Conservation (phyloP, 2,888 invertebrate genomes). For the Microctonus brassicae region DNA sequence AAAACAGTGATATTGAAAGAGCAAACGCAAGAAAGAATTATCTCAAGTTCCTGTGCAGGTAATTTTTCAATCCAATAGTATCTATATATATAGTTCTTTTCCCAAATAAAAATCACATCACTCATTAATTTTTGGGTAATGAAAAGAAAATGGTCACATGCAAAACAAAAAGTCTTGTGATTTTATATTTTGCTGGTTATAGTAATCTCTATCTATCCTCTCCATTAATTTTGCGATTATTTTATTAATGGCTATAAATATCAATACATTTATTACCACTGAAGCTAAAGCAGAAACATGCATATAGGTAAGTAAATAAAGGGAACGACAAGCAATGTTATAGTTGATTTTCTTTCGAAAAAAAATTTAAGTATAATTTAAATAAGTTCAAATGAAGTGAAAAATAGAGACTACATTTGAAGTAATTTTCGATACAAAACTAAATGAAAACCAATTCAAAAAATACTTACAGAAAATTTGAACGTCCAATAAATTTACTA, state of each 20-base stretch:
- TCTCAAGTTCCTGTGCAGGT: constrained; percentile 63
- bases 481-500: no score
- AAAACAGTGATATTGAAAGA: constrained; percentile 11
- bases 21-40: constrained; percentile 48
- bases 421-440: no score
- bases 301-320: constrained; percentile 6
- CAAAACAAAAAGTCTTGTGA: not conserved
- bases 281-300: not conserved
- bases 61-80: constrained; percentile 56
- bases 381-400: no score
- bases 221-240: not conserved
- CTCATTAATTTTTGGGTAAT: constrained; percentile 51
- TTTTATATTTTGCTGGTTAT: not conserved
- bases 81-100: not conserved
- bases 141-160: not conserved
- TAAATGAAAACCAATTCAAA: no score
- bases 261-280: not conserved
- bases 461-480: no score
- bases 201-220: not conserved
- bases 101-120: constrained; percentile 58
- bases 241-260: not conserved
- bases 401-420: no score
- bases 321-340: not conserved
- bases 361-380: not conserved
- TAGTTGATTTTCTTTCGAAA: not conserved